phyloP scores from a whole-genome alignment of 1,140 invertebrate species.

The Drosophila equinoxialis region DNA sequence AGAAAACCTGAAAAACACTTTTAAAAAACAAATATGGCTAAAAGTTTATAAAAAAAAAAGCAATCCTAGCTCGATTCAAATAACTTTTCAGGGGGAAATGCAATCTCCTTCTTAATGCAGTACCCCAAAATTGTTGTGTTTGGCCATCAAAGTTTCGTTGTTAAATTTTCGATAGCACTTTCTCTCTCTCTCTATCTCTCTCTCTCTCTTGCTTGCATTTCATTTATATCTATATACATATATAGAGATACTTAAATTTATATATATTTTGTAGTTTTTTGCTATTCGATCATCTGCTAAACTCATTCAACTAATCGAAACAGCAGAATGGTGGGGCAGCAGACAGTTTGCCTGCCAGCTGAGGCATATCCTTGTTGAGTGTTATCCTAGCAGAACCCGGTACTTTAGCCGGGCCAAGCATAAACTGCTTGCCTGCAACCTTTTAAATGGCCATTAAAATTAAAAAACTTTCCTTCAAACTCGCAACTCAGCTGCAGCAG shows the following conservation, averaged over 20 bases:
- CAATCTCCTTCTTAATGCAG: neutral
- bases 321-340: neutral
- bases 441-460: slow-evolving; percentile 72
- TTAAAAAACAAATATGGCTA: neutral
- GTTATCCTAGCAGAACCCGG: slow-evolving; percentile 6
- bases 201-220: neutral
- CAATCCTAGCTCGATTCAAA: neutral
- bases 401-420: slow-evolving; percentile 37
- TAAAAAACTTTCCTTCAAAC: slow-evolving; percentile 64
- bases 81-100: neutral
- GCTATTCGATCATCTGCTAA: slow-evolving; percentile 3
- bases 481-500: slow-evolving; percentile 21
- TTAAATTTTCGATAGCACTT: neutral
- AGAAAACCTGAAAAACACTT: neutral
- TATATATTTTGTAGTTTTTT: slow-evolving; percentile 2
- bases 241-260: neutral
- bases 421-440: slow-evolving; percentile 48
- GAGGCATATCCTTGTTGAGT: slow-evolving; percentile 4
- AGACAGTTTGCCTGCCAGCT: slow-evolving; percentile 3
- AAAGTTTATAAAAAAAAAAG: neutral
- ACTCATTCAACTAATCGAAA: slow-evolving; percentile 4
- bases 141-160: slow-evolving; percentile 5
- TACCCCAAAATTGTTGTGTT: neutral
- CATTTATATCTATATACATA: neutral
- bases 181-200: slow-evolving; percentile 4